Percentiles rank a stretch among this genome's conserved stretches.
These are phyloP conservation scores for Numenius arquata DNA, from an alignment of 2,113 vertebrate genomes.

Conservation along the genomic window DNA sequence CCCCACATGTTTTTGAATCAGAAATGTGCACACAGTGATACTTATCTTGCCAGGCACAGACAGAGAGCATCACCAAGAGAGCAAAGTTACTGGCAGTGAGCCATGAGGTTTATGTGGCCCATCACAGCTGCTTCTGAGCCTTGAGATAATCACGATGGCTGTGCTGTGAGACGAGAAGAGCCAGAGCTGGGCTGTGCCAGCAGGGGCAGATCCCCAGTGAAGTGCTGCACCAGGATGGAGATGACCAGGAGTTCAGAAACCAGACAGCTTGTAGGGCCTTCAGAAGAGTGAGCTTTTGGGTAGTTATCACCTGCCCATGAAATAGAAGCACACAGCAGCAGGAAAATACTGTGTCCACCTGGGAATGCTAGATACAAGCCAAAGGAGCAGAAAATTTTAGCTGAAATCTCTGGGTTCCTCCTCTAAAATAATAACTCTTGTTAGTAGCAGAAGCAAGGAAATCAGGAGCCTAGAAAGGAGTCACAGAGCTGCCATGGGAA, in stretches of 20 bases:
- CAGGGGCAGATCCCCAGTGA: fast-evolving
- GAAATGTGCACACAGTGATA: background rate
- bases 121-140: background rate
- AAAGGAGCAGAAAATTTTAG: background rate
- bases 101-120: background rate
- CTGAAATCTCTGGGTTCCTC: background rate
- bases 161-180: background rate
- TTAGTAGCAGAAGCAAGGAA: background rate
- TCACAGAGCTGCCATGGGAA: background rate
- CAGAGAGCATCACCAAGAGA: background rate
- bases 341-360: background rate
- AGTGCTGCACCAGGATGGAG: background rate
- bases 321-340: background rate
- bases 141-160: fast-evolving
- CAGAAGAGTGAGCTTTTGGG: background rate
- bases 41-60: background rate
- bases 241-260: background rate
- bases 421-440: background rate
- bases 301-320: background rate
- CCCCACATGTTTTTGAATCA: background rate
- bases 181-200: background rate
- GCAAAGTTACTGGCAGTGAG: background rate
- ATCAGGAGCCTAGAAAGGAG: background rate
- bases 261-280: background rate
- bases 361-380: background rate